Evolutionary conservation across 2,113 vertebrate species (phyloP).

Genomic region (Tonatia bakeri): DNA sequence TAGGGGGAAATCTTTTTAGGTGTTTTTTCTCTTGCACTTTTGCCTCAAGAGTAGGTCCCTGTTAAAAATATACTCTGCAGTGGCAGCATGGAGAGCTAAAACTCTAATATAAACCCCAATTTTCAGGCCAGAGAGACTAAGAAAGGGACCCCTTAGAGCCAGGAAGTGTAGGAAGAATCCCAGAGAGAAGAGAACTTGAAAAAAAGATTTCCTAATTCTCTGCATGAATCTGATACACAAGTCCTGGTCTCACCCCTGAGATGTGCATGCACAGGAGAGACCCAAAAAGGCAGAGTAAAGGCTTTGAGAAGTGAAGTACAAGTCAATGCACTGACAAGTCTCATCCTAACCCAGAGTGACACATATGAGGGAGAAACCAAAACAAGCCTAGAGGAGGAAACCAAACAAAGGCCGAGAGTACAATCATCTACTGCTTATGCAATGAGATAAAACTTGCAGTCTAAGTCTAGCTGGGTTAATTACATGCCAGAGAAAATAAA

Average conservation of each 20-base stretch:
- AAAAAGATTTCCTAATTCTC: background rate
- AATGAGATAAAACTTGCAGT: background rate
- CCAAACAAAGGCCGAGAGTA: background rate
- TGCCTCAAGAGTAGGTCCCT: background rate
- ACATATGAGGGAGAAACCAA: background rate
- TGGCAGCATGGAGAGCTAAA: background rate
- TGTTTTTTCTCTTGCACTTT: background rate
- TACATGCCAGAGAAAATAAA: conserved; percentile 8
- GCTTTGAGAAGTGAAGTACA: background rate
- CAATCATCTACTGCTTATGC: background rate
- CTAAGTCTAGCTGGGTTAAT: conserved; percentile 2
- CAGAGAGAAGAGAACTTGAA: background rate
- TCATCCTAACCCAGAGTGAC: background rate
- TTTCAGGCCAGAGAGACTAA: background rate
- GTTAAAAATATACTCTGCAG: background rate
- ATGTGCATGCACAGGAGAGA: background rate
- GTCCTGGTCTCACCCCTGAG: background rate
- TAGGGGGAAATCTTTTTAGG: background rate
- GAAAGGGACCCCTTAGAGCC: background rate
- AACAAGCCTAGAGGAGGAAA: background rate
- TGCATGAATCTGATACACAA: background rate
- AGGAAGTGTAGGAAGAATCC: background rate
- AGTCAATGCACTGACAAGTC: background rate
- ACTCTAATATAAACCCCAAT: background rate
- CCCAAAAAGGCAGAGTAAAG: background rate